Percentiles rank a stretch among this genome's conserved stretches.
Evolutionary conservation across 2,113 vertebrate genomes (phyloP).

Genomic region (Phyllopteryx taeniolatus): DNA sequence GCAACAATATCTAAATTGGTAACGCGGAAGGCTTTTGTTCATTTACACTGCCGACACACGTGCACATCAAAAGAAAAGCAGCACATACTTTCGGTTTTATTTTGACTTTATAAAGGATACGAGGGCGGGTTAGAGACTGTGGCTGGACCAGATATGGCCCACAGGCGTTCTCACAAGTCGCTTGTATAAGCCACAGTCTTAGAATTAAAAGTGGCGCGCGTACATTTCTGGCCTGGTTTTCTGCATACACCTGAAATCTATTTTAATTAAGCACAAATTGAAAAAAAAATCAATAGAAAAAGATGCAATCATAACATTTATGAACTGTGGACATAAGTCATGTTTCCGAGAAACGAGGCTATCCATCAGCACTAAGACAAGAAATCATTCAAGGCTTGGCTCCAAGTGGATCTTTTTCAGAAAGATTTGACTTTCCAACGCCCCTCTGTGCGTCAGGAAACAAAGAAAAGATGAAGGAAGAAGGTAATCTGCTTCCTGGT

Average conservation of each 20-base stretch:
- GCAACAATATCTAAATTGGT: too few relatives aligned
- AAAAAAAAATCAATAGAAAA: not conserved
- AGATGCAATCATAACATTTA: not conserved
- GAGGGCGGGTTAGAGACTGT: too few relatives aligned
- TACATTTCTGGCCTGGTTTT: not conserved
- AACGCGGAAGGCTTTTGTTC: too few relatives aligned
- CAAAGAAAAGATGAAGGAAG: slow-evolving; percentile 45
- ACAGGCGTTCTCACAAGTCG: too few relatives aligned
- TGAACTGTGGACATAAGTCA: not conserved
- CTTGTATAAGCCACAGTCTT: not conserved
- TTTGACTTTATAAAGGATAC: too few relatives aligned
- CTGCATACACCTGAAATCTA: not conserved
- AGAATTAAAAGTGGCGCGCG: not conserved
- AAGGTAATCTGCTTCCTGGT: slow-evolving; percentile 50
- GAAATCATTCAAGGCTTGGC: slow-evolving; percentile 1
- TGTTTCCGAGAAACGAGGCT: not conserved
- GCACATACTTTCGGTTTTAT: too few relatives aligned
- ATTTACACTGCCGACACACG: too few relatives aligned
- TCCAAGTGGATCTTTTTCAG: slow-evolving; percentile 11
- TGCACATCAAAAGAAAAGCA: too few relatives aligned
- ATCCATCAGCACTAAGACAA: not conserved
- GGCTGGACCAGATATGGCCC: too few relatives aligned
- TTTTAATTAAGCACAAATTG: not conserved
- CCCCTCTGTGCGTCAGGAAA: slow-evolving; percentile 33
- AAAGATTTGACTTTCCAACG: slow-evolving; percentile 22